Evolutionary conservation across 2,113 vertebrate genomes (phyloP).

Genomic region (Heterocephalus glaber): DNA sequence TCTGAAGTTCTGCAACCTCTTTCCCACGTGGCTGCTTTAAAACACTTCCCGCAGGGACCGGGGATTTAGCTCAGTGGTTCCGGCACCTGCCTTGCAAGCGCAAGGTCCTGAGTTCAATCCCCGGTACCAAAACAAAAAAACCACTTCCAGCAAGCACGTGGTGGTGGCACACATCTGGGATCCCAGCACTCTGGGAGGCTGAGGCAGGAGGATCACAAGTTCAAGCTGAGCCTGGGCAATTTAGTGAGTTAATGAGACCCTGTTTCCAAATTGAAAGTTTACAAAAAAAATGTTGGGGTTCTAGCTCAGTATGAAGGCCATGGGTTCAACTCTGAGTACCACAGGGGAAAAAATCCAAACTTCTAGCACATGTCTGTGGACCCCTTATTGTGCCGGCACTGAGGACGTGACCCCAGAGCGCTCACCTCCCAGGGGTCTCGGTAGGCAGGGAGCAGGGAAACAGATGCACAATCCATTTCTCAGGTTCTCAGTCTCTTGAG

Average conservation of each 20-base stretch:
- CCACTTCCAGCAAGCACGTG: not conserved
- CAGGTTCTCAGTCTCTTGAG: not conserved
- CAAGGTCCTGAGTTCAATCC: too few species aligned
- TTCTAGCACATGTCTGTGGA: not conserved
- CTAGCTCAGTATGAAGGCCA: not conserved
- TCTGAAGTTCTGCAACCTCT: not conserved
- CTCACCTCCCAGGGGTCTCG: not conserved
- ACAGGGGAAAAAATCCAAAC: not conserved
- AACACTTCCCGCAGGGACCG: not conserved
- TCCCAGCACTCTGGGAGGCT: not conserved
- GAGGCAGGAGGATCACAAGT: not conserved
- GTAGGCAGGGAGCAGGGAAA: not conserved
- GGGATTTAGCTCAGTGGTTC: too few species aligned
- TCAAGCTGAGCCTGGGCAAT: not conserved
- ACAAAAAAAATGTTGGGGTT: too few species aligned
- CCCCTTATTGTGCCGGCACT: fast-evolving
- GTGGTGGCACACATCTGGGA: not conserved
- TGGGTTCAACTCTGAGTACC: not conserved
- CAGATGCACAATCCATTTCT: fast-evolving
- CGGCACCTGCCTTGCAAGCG: too few species aligned
- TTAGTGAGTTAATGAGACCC: not conserved
- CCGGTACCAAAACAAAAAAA: too few species aligned
- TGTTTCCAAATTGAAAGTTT: not conserved
- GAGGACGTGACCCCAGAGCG: not conserved
- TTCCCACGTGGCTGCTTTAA: not conserved